These are phyloP conservation scores for Hydraecia micacea DNA, from an alignment of 2,888 invertebrate genomes.

Conservation along the genomic window DNA sequence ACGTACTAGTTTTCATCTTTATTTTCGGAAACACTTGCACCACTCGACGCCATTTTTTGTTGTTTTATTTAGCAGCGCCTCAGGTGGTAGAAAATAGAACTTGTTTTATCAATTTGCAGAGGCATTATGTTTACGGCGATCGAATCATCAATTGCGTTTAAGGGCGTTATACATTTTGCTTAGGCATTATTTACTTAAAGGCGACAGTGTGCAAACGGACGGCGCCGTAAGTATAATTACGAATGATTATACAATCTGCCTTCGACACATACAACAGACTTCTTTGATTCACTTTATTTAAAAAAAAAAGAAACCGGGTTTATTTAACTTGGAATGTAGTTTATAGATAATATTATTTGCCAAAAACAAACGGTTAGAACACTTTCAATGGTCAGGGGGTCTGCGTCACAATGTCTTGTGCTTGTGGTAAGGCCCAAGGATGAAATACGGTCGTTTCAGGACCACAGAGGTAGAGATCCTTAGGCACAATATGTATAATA, in stretches of 20 bases:
- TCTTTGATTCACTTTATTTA: not conserved
- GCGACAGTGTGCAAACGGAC: too few species aligned
- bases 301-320: too few species aligned
- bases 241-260: too few species aligned
- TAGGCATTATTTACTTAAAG: too few species aligned
- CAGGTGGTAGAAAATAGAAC: not conserved
- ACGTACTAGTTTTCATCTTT: too few species aligned
- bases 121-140: not conserved
- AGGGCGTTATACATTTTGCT: too few species aligned
- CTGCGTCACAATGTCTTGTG: conserved; percentile 30
- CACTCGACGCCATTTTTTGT: not conserved
- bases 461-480: conserved; percentile 41
- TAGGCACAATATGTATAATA: conserved; percentile 15
- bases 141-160: not conserved
- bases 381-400: not conserved
- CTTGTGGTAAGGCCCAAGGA: conserved; percentile 9
- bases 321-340: too few species aligned
- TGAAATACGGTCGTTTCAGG: conserved; percentile 47
- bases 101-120: not conserved
- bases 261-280: not conserved
- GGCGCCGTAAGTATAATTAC: too few species aligned
- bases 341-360: not conserved
- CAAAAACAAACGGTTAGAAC: conserved; percentile 17
- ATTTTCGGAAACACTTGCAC: not conserved
- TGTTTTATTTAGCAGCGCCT: not conserved